Conservation (phyloP, 2,797 vertebrate genomes). For the Okamejei kenojei region DNA sequence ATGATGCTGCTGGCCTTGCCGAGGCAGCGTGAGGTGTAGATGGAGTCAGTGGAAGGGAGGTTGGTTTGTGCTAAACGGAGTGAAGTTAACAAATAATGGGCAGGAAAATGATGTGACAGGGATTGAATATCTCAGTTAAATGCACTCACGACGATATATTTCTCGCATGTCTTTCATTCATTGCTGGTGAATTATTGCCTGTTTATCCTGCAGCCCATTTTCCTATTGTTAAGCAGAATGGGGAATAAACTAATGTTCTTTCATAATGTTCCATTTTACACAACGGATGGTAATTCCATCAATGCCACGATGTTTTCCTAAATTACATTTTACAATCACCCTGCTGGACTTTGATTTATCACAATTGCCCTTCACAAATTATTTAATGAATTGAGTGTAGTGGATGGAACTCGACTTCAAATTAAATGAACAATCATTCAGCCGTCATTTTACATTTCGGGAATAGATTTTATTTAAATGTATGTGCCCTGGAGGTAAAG, state of each 20-base stretch:
- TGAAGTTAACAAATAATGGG: too few relatives aligned
- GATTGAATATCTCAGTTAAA: too few relatives aligned
- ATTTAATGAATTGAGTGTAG: constrained; percentile 31
- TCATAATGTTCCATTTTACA: constrained; percentile 27
- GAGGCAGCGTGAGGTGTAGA: too few relatives aligned
- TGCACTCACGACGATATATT: too few relatives aligned
- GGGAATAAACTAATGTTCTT: not conserved
- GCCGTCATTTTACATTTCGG: constrained; percentile 31
- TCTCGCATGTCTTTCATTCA: too few relatives aligned
- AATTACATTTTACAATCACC: constrained; percentile 31
- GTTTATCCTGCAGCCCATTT: not conserved
- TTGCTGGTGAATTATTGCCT: too few relatives aligned
- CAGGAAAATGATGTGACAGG: too few relatives aligned
- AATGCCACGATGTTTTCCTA: not conserved
- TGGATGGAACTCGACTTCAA: not conserved
- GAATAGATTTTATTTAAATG: constrained; percentile 36
- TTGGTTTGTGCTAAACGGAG: too few relatives aligned
- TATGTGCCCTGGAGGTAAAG: constrained; percentile 14
- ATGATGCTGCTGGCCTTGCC: too few relatives aligned
- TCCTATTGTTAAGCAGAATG: not conserved
- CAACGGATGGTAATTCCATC: constrained; percentile 8
- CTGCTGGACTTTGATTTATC: constrained; percentile 26
- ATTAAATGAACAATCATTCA: constrained; percentile 32
- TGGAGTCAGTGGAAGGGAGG: too few relatives aligned
- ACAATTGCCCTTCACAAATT: constrained; percentile 29